Evolutionary conservation across 1,140 invertebrate genomes (phyloP).

Genomic region (Anastatus disparis): DNA sequence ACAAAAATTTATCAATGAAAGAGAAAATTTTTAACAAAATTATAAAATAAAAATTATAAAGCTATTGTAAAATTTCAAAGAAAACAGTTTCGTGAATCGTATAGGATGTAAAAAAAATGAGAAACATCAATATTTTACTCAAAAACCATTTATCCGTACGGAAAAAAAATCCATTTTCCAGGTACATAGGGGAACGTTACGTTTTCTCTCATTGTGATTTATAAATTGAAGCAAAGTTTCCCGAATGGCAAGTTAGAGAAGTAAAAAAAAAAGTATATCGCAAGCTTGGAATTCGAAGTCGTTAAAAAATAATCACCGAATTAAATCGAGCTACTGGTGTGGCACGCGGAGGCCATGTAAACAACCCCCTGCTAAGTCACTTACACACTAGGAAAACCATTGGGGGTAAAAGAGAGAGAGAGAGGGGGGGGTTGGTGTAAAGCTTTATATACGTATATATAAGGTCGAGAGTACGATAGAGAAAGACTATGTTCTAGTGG

Average conservation of each 20-base stretch:
- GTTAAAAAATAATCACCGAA: slow-evolving; percentile 69
- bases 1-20: too few species aligned
- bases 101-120: too few species aligned
- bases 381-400: too few species aligned
- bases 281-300: slow-evolving; percentile 50
- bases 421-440: not conserved
- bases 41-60: too few species aligned
- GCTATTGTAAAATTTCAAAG: too few species aligned
- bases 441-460: slow-evolving; percentile 35
- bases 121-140: too few species aligned
- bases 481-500: not conserved
- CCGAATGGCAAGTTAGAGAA: slow-evolving; percentile 30
- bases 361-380: slow-evolving; percentile 57
- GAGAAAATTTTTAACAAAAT: too few species aligned
- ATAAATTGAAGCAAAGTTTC: slow-evolving; percentile 10
- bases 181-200: not conserved
- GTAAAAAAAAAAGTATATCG: slow-evolving; percentile 15
- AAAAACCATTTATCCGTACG: not conserved
- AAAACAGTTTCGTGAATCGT: too few species aligned
- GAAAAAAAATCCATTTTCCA: slow-evolving; percentile 16
- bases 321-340: slow-evolving; percentile 67
- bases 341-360: slow-evolving; percentile 56
- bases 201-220: slow-evolving; percentile 5
- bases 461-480: slow-evolving; percentile 19
- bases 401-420: too few species aligned